These are phyloP conservation scores for Drosophila anomelani DNA, from an alignment of 2,888 invertebrate species.

Conservation along the genomic window DNA sequence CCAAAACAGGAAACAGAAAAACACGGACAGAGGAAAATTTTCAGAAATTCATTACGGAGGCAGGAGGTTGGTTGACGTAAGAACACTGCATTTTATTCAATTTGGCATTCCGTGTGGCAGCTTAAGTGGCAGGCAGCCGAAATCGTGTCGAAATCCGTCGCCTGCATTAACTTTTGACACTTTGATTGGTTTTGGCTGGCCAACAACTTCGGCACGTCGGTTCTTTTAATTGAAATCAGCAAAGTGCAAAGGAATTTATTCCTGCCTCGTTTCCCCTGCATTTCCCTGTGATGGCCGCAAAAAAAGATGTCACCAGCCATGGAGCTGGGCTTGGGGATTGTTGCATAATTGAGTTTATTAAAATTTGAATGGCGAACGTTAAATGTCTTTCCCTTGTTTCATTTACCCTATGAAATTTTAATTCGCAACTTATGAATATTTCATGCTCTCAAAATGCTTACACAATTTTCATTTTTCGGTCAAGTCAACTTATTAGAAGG, in stretches of 20 bases:
- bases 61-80: slow-evolving; percentile 15
- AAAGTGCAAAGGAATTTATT: slow-evolving; percentile 44
- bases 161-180: slow-evolving; percentile 71
- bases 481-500: slow-evolving; percentile 17
- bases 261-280: slow-evolving; percentile 16
- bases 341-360: slow-evolving; percentile 68
- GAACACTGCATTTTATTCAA: slow-evolving; percentile 46
- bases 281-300: slow-evolving; percentile 13
- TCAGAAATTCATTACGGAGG: slow-evolving; percentile 72
- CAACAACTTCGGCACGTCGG: slow-evolving; percentile 18
- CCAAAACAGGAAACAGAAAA: slow-evolving; percentile 71
- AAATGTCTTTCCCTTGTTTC: slow-evolving; percentile 69
- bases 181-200: slow-evolving; percentile 51
- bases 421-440: slow-evolving; percentile 56
- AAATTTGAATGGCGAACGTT: slow-evolving; percentile 62
- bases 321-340: slow-evolving; percentile 11
- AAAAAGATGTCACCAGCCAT: slow-evolving; percentile 15
- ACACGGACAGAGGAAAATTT: slow-evolving; percentile 57
- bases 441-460: slow-evolving; percentile 44
- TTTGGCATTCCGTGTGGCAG: slow-evolving; percentile 43
- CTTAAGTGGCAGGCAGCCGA: slow-evolving; percentile 61
- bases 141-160: slow-evolving; percentile 49
- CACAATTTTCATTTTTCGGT: slow-evolving; percentile 48
- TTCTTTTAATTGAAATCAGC: slow-evolving; percentile 53
- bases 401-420: slow-evolving; percentile 62